Conservation (phyloP, 2,797 vertebrate species). For the Psittacula derbiana region DNA sequence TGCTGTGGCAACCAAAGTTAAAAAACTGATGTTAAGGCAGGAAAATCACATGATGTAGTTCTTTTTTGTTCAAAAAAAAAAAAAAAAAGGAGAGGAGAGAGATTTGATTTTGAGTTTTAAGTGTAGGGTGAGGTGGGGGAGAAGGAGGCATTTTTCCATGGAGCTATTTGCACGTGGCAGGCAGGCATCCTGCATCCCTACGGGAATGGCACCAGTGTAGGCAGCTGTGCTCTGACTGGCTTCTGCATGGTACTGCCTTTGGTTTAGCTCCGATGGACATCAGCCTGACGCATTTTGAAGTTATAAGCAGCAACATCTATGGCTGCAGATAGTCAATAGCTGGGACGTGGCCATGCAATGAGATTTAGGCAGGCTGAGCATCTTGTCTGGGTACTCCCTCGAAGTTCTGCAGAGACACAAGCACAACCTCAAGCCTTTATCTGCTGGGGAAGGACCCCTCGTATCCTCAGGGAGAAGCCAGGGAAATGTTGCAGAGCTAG, state of each 20-base stretch:
- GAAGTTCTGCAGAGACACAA: neutral
- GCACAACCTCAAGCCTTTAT: neutral
- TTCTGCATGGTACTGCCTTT: neutral
- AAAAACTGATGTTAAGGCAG: constrained; percentile 78
- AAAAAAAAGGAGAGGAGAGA: neutral
- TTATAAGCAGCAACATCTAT: fast-evolving
- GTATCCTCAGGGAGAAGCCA: neutral
- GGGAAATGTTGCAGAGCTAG: neutral
- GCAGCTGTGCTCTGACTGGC: neutral
- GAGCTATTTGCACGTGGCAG: constrained; percentile 1
- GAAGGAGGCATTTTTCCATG: neutral
- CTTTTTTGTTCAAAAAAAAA: constrained; percentile 62
- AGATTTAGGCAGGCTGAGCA: neutral
- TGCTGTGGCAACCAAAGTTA: constrained; percentile 81
- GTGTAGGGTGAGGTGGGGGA: neutral
- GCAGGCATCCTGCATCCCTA: neutral
- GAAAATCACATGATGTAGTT: constrained; percentile 68
- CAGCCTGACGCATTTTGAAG: fast-evolving
- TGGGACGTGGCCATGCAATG: fast-evolving
- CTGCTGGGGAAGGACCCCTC: neutral
- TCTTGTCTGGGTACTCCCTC: neutral
- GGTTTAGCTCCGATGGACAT: neutral
- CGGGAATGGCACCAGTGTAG: neutral
- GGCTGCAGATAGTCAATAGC: fast-evolving
- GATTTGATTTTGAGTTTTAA: constrained; percentile 47